Conservation (phyloP, 2,113 vertebrate species). For the Strix uralensis region DNA sequence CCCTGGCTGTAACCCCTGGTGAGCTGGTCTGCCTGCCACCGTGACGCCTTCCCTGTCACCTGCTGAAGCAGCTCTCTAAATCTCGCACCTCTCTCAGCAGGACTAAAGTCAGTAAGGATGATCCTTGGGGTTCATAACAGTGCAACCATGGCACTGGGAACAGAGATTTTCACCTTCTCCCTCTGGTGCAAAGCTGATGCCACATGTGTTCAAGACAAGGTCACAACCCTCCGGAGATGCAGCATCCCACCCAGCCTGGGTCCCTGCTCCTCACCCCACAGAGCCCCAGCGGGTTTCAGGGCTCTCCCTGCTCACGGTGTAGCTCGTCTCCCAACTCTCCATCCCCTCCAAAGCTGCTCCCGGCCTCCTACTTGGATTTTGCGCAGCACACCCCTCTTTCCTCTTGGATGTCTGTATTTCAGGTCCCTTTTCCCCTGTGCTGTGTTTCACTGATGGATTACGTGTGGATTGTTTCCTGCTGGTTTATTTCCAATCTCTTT, state of each 20-base stretch:
- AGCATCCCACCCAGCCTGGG: background rate
- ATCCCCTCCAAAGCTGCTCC: background rate
- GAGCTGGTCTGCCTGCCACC: background rate
- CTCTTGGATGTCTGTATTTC: background rate
- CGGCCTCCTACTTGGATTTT: background rate
- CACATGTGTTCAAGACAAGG: background rate
- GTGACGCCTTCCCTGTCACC: background rate
- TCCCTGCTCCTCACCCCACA: fast-evolving
- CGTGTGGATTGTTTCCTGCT: background rate
- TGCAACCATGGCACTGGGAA: fast-evolving
- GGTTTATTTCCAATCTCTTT: background rate
- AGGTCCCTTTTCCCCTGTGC: background rate
- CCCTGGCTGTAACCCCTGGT: fast-evolving
- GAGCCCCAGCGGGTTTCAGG: fast-evolving
- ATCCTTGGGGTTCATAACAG: background rate
- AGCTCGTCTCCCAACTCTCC: background rate
- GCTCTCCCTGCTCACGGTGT: background rate
- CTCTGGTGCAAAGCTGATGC: fast-evolving
- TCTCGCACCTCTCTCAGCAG: background rate
- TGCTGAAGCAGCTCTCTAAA: background rate
- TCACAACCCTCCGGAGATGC: fast-evolving
- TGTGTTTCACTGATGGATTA: background rate
- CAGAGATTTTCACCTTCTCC: background rate
- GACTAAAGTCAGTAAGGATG: fast-evolving
- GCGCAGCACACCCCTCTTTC: background rate